Conservation (phyloP, 2,888 invertebrate species). For the Hedychridium roseum region DNA sequence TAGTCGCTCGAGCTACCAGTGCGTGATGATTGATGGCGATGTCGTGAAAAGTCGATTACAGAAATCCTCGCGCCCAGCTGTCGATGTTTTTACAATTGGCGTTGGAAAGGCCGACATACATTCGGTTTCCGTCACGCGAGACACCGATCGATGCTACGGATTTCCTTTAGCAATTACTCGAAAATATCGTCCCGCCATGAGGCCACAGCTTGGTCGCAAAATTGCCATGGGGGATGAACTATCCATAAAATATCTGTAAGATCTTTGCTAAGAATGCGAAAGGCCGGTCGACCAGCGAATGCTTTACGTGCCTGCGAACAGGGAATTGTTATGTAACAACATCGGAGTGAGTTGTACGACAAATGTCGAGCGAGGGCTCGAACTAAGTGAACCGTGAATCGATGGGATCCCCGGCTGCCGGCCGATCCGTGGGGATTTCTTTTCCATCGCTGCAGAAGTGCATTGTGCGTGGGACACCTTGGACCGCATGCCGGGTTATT, state of each 20-base stretch:
- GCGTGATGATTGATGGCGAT: slow-evolving; percentile 37
- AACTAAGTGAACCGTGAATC: slow-evolving; percentile 63
- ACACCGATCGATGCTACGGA: not conserved
- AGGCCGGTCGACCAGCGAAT: too few relatives aligned
- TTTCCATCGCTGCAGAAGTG: slow-evolving; percentile 34
- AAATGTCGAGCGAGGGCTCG: slow-evolving; percentile 60
- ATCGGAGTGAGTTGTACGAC: slow-evolving; percentile 60
- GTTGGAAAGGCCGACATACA: too few relatives aligned
- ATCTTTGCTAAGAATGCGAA: too few relatives aligned
- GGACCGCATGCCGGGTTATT: slow-evolving; percentile 60
- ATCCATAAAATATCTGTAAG: too few relatives aligned
- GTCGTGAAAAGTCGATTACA: slow-evolving; percentile 29
- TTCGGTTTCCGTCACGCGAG: slow-evolving; percentile 13
- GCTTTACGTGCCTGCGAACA: too few relatives aligned
- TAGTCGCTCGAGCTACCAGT: slow-evolving; percentile 20
- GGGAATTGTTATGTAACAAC: slow-evolving; percentile 59
- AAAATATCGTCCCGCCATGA: too few relatives aligned
- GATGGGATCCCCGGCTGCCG: slow-evolving; percentile 41
- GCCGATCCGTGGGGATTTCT: slow-evolving; percentile 31
- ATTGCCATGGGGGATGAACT: too few relatives aligned
- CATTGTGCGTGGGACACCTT: slow-evolving; percentile 52
- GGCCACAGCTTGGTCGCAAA: too few relatives aligned
- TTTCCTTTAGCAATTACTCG: too few relatives aligned
- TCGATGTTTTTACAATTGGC: slow-evolving; percentile 31
- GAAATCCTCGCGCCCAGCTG: slow-evolving; percentile 22